Evolutionary conservation across 2,888 invertebrate species (phyloP), one percentile per base, ranked within the genome.

Genomic region (Ophioninae sp.): DNA sequence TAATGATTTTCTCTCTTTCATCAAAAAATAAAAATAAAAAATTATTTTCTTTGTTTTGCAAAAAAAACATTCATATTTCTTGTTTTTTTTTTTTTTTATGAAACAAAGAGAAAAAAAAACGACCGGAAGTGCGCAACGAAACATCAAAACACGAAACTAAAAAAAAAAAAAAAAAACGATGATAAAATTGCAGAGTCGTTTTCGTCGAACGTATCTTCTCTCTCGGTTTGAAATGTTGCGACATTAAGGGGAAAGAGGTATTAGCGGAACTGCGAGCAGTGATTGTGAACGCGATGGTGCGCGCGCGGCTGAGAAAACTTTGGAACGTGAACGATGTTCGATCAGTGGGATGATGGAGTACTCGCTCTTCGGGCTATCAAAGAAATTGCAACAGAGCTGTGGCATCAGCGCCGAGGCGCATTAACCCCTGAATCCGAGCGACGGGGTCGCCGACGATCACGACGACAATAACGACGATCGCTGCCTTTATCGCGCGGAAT

Each of bases 381-480:
- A 59, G 56, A 59, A 41, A 59, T 81, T 81, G 76, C 81, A 44
- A 81, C 59, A 75, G 39, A 76, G 37, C 23, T 59, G 41, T 76
- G 65, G 51, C 81, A 76, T 76, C 76, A 81, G 76, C 81, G 65
- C 65, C 20, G 71, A 72, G 44, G 76, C 76, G 76, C 81, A 72
- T 76, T 81, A 76, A 76, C 81, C 81, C 76, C 76, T n/a, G 58
- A 30, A 76, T 20, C 59, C 37, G 59, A 76, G 44, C 41, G 65
- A 65, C 41, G 65, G 64, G 79, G 65, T 64, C 71, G 56, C 23
- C 56, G 23, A 56, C 56, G 71, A 69, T 51, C 39, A 76, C 30
- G 44, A 58, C 51, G 65, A 72, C 44, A 20, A 63, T 30, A 10
- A n/a, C 44, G 30, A 30, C 56, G 56, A 23, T 51, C 51, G 51